These are phyloP conservation scores for Charaxes varanes DNA, from an alignment of 1,140 invertebrate species.

Conservation along the genomic window DNA sequence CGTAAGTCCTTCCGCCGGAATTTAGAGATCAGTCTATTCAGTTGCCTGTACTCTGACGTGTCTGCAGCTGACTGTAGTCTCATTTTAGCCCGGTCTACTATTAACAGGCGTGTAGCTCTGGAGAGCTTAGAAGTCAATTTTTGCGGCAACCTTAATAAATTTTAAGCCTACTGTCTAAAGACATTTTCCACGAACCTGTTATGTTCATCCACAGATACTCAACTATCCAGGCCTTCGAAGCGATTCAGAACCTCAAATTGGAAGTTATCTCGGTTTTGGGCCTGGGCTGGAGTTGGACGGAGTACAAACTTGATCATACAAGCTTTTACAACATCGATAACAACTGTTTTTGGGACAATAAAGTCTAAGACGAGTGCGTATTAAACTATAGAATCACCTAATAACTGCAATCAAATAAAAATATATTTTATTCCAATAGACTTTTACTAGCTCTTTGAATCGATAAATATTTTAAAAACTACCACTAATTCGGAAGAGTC, in stretches of 20 bases:
- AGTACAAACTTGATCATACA: slow-evolving; percentile 22
- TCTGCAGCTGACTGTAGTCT: slow-evolving; percentile 5
- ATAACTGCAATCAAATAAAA: too few relatives aligned
- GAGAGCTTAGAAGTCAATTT: slow-evolving; percentile 6
- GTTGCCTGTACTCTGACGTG: not conserved
- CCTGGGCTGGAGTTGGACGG: slow-evolving; percentile 10
- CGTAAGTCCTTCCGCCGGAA: not conserved
- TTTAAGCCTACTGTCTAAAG: slow-evolving; percentile 3
- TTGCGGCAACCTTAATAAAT: slow-evolving; percentile 1
- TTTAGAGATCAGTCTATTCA: slow-evolving; percentile 13
- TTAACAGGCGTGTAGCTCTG: slow-evolving; percentile 1
- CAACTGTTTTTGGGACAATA: too few relatives aligned
- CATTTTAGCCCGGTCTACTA: slow-evolving; percentile 3
- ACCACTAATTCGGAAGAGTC: too few relatives aligned
- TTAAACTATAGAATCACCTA: too few relatives aligned
- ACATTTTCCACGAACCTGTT: slow-evolving; percentile 9
- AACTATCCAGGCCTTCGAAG: not conserved
- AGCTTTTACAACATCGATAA: too few relatives aligned
- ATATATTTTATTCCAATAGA: too few relatives aligned
- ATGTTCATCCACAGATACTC: slow-evolving; percentile 4
- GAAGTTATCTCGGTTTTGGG: slow-evolving; percentile 11
- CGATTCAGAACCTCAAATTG: not conserved
- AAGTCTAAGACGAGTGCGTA: too few relatives aligned
- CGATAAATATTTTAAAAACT: too few relatives aligned
- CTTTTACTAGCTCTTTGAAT: too few relatives aligned